Conservation (phyloP, 2,113 vertebrate species). For the Cariama cristata region DNA sequence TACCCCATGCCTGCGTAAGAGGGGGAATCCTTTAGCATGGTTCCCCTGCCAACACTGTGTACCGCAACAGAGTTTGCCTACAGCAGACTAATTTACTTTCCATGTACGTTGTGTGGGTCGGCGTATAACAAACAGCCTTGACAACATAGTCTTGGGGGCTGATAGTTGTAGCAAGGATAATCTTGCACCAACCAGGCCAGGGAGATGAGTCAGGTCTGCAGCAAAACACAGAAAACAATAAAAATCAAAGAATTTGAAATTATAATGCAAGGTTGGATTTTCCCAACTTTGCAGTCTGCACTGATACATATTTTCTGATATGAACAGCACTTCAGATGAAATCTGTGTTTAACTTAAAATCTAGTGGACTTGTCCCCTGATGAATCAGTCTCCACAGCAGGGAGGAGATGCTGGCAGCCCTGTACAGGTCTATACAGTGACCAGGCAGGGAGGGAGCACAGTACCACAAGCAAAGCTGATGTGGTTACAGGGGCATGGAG, state of each 20-base stretch:
- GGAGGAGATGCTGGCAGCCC: not conserved
- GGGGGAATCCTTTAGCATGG: not conserved
- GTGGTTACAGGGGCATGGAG: not conserved
- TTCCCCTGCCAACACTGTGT: not conserved
- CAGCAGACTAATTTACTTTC: not conserved
- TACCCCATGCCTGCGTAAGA: not conserved
- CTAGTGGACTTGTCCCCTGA: not conserved
- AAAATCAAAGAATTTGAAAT: not conserved
- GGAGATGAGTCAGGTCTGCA: not conserved
- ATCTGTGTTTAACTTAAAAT: not conserved
- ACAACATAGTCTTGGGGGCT: not conserved
- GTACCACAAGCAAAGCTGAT: rapidly evolving
- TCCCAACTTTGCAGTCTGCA: not conserved
- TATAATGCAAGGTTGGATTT: not conserved
- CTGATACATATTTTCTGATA: not conserved
- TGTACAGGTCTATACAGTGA: not conserved
- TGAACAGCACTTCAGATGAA: not conserved
- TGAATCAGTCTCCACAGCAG: not conserved
- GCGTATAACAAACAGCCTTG: not conserved
- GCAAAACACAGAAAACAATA: not conserved
- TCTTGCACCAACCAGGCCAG: not conserved
- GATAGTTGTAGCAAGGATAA: not conserved
- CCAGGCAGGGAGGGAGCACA: not conserved
- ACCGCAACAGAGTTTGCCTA: not conserved
- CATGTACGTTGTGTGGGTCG: not conserved